Percentiles rank a stretch among this genome's conserved stretches.
These are phyloP conservation scores for Kryptolebias ocellatus DNA, from an alignment of 2,797 vertebrate genomes.

Conservation along the genomic window DNA sequence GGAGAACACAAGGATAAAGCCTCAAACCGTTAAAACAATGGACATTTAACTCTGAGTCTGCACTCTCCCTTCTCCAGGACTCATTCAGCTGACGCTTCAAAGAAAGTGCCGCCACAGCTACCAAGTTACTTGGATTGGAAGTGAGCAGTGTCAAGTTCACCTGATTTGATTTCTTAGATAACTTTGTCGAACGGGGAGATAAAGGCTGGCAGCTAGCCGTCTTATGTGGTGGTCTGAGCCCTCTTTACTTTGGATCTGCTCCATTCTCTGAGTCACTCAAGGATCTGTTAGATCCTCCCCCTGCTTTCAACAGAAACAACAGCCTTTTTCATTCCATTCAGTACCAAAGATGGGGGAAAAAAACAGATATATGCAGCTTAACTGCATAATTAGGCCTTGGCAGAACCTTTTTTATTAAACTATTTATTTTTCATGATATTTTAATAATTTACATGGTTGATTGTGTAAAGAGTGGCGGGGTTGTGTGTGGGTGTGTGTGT, in stretches of 20 bases:
- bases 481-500: conserved; percentile 29
- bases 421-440: conserved; percentile 80
- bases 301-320: conserved; percentile 60
- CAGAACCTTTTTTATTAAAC: conserved; percentile 67
- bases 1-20: conserved; percentile 67
- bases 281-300: conserved; percentile 40
- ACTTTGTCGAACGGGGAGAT: conserved; percentile 60
- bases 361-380: conserved; percentile 62
- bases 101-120: conserved; percentile 25
- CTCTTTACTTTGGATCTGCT: conserved; percentile 64
- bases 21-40: conserved; percentile 67
- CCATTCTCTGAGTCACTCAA: conserved; percentile 48
- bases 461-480: conserved; percentile 74
- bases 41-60: conserved; percentile 70
- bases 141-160: conserved; percentile 66
- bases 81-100: conserved; percentile 65
- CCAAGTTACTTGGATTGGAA: conserved; percentile 53
- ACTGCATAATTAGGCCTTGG: conserved; percentile 70
- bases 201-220: conserved; percentile 55
- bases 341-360: conserved; percentile 38
- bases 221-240: conserved; percentile 59
- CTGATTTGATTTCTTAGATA: conserved; percentile 71
- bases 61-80: conserved; percentile 48
- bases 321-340: conserved; percentile 45
- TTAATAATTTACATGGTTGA: conserved; percentile 80